Percentiles rank a stretch among this genome's conserved stretches.
Conservation (phyloP, 1,140 invertebrate species). For the Brachionus koreanus region DNA sequence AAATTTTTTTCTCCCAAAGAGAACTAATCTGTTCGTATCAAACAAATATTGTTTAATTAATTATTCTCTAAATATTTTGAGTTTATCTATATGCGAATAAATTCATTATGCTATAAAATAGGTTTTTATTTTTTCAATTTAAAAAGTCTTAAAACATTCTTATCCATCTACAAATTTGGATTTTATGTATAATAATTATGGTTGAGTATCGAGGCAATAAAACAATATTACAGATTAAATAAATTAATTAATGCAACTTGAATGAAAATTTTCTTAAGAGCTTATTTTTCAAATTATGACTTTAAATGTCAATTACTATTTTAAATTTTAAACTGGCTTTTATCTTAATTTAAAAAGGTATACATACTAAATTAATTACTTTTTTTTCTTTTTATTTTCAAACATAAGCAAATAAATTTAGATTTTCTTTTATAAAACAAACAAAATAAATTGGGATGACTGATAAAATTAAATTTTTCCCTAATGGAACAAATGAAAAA, state of each 20-base stretch:
- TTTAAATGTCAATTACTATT: neutral
- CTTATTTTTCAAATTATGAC: neutral
- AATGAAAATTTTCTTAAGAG: neutral
- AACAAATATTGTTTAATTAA: no score
- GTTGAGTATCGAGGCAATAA: neutral
- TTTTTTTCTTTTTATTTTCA: neutral
- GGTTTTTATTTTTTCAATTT: no score
- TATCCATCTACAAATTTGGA: neutral
- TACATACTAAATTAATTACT: neutral
- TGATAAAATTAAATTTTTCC: no score
- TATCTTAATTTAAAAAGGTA: neutral
- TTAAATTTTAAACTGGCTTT: neutral
- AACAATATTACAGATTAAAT: neutral
- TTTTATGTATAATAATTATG: neutral
- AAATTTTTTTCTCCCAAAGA: no score
- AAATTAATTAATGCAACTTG: neutral
- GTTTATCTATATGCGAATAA: no score
- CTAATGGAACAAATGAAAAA: no score
- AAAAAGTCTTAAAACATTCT: neutral
- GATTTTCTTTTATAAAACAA: neutral
- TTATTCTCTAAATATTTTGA: no score
- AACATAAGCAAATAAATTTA: neutral
- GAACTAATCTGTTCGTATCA: no score
- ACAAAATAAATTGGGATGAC: neutral
- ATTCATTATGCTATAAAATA: no score